phyloP scores from a whole-genome alignment of 2,797 vertebrate genomes.

The Protonibea diacanthus region DNA sequence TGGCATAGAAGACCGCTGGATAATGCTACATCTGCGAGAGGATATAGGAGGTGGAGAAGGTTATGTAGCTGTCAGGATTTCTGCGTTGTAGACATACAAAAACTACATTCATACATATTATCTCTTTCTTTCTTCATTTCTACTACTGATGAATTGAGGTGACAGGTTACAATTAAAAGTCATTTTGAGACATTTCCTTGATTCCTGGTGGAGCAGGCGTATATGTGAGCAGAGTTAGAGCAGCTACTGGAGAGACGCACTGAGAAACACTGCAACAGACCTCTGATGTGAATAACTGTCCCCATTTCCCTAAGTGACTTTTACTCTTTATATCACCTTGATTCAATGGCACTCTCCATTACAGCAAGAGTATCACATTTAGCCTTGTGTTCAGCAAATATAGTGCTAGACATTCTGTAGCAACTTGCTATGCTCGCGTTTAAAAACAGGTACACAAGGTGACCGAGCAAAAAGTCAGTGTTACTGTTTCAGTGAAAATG shows the following conservation, averaged over 20 bases:
- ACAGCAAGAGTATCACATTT: constrained; percentile 53
- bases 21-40: constrained; percentile 83
- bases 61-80: not conserved
- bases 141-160: too few relatives aligned
- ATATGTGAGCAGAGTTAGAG: not conserved
- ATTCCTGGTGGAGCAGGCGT: not conserved
- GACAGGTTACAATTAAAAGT: not conserved
- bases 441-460: constrained; percentile 31
- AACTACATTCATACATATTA: too few relatives aligned
- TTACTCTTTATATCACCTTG: constrained; percentile 43
- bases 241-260: not conserved
- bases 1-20: constrained; percentile 83
- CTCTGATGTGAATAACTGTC: constrained; percentile 26
- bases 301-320: constrained; percentile 26
- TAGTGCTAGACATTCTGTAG: not conserved
- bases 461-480: not conserved
- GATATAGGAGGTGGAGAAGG: not conserved
- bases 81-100: too few relatives aligned
- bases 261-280: not conserved
- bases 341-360: constrained; percentile 35
- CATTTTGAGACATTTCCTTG: not conserved
- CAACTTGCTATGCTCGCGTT: constrained; percentile 9
- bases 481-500: not conserved
- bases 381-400: constrained; percentile 41
- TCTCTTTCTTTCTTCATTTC: too few relatives aligned